A percentile compares a stretch with the other conserved stretches of the same genome.
These are phyloP conservation scores for Pelodytes ibericus DNA, from an alignment of 2,797 vertebrate species.

Conservation along the genomic window DNA sequence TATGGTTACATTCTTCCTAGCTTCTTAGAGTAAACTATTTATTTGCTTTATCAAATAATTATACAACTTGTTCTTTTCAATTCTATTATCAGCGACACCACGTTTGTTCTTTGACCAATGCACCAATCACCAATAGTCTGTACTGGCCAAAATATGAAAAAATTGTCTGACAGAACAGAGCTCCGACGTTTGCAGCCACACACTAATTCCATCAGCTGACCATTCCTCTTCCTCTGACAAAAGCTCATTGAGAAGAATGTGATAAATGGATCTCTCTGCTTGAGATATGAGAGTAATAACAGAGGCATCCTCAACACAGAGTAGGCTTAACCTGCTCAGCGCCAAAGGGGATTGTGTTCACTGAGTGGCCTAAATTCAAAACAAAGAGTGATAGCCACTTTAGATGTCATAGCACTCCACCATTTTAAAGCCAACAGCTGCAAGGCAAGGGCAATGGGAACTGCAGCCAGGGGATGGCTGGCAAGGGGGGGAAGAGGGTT, in stretches of 20 bases:
- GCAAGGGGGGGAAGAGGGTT: too few relatives aligned
- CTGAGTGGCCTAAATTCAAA: not conserved
- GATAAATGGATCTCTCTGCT: slow-evolving; percentile 33
- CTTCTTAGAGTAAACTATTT: not conserved
- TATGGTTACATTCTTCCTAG: not conserved
- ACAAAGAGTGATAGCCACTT: too few relatives aligned
- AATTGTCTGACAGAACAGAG: slow-evolving; percentile 18
- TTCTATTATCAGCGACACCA: too few relatives aligned
- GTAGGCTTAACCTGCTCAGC: slow-evolving; percentile 19
- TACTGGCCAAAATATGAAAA: slow-evolving; percentile 28
- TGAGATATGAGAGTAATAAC: slow-evolving; percentile 44
- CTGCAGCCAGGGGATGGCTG: too few relatives aligned
- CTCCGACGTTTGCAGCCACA: slow-evolving; percentile 20
- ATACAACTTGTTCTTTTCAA: too few relatives aligned
- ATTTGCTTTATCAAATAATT: too few relatives aligned
- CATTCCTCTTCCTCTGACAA: slow-evolving; percentile 44
- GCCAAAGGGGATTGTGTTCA: not conserved
- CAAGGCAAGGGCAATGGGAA: too few relatives aligned
- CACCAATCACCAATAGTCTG: not conserved
- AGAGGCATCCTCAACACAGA: slow-evolving; percentile 20
- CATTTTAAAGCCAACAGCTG: too few relatives aligned
- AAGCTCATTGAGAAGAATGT: slow-evolving; percentile 29
- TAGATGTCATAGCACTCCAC: too few relatives aligned
- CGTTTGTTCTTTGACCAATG: not conserved
- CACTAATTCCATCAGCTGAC: slow-evolving; percentile 44